phyloP scores from a whole-genome alignment of 2,113 vertebrate species.

The Hyperopisus bebe region DNA sequence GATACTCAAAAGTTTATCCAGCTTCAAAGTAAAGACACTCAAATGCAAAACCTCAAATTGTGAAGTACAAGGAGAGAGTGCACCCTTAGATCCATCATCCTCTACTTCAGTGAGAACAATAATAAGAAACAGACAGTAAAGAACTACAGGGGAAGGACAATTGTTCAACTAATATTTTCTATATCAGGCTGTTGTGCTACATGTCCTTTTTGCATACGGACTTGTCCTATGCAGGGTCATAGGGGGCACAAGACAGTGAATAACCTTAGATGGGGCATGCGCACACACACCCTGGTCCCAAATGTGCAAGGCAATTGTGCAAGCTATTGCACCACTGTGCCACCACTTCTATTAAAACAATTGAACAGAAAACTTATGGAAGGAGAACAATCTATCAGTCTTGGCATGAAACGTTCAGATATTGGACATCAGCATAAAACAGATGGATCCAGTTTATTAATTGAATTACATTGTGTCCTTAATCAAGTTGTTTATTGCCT shows the following conservation, averaged over 20 bases:
- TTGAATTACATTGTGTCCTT: background rate
- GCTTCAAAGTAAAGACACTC: background rate
- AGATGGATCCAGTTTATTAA: background rate
- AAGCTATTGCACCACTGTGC: background rate
- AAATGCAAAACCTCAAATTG: background rate
- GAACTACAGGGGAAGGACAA: background rate
- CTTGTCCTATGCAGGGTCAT: background rate
- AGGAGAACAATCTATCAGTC: background rate
- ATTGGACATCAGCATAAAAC: background rate
- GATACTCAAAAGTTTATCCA: background rate
- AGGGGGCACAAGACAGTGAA: background rate
- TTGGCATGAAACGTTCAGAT: background rate
- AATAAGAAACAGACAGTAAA: background rate
- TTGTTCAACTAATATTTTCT: background rate
- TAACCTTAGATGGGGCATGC: background rate
- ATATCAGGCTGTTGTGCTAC: background rate
- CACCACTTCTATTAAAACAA: background rate
- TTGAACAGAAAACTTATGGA: background rate
- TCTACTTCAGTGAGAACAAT: background rate
- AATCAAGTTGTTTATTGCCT: background rate
- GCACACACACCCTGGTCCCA: background rate
- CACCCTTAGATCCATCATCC: background rate
- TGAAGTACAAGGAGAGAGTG: background rate
- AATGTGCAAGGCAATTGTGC: background rate
- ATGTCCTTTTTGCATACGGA: background rate